phyloP scores from a whole-genome alignment of 92 coral and sea anemone genomes.

The Umimayanthus chanpuru region DNA sequence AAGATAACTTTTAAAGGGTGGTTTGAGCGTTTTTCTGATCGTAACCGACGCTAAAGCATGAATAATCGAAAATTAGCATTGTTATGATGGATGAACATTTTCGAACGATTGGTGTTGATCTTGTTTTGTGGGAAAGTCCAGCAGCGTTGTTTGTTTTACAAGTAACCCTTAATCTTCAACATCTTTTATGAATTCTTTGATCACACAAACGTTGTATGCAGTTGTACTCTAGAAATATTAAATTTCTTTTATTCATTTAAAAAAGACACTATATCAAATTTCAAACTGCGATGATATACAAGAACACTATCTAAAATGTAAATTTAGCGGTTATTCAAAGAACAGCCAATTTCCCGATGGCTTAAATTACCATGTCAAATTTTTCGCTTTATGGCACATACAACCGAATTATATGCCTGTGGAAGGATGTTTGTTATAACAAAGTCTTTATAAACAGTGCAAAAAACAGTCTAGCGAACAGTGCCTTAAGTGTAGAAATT shows the following conservation, averaged over 20 bases:
- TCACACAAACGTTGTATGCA: not conserved
- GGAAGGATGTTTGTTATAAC: not conserved
- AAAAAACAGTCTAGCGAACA: not conserved
- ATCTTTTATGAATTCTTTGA: not conserved
- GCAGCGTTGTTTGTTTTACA: conserved; percentile 18
- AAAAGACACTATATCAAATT: conserved; percentile 25
- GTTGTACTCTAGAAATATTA: not conserved
- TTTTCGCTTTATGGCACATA: not conserved
- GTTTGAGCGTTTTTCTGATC: too few species aligned
- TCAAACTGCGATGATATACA: conserved; percentile 22
- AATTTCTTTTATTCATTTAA: not conserved
- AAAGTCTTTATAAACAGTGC: not conserved
- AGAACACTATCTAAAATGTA: conserved; percentile 29
- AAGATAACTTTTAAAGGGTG: not conserved
- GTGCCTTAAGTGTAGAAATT: not conserved
- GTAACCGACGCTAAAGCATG: not conserved
- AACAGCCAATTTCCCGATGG: not conserved
- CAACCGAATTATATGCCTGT: not conserved
- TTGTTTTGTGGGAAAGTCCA: conserved; percentile 14
- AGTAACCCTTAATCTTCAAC: conserved; percentile 4
- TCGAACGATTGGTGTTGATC: conserved; percentile 17
- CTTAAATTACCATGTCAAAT: not conserved
- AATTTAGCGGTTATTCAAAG: conserved; percentile 29
- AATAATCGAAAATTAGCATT: conserved; percentile 2
- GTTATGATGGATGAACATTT: not conserved